These are phyloP conservation scores for Pseudococcus jackbeardsleyi DNA, from an alignment of 2,888 invertebrate genomes.

Conservation along the genomic window DNA sequence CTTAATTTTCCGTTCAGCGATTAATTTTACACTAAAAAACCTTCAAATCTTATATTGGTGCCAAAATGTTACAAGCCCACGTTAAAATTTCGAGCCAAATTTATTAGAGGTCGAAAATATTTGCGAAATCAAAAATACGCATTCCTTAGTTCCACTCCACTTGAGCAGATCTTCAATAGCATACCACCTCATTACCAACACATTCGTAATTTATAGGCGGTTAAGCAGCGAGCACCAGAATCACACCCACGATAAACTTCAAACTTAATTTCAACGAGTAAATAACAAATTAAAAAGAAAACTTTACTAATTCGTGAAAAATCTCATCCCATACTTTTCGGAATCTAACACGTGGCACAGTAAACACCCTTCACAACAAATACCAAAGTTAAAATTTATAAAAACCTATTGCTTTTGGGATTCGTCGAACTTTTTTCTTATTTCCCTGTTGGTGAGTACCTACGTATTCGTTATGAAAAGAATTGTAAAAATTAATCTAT, in stretches of 20 bases:
- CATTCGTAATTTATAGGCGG: neutral
- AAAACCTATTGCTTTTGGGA: neutral
- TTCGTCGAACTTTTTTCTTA: neutral
- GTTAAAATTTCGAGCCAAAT: too few species aligned
- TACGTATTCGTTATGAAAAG: neutral
- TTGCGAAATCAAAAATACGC: too few species aligned
- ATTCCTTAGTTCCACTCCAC: too few species aligned
- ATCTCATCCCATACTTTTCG: neutral
- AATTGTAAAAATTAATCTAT: neutral
- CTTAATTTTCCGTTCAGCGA: too few species aligned
- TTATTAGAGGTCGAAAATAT: too few species aligned
- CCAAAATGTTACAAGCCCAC: too few species aligned
- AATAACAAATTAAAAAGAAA: slow-evolving; percentile 22
- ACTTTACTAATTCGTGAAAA: neutral
- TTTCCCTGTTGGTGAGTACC: neutral
- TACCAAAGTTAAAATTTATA: neutral
- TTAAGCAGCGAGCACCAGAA: neutral
- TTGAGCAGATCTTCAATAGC: neutral
- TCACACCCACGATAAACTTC: neutral
- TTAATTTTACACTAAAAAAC: too few species aligned
- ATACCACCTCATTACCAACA: neutral
- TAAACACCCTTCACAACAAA: neutral
- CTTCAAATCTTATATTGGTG: too few species aligned
- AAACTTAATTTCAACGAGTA: neutral
- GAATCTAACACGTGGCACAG: neutral